These are phyloP conservation scores for Ochropleura plecta DNA, from an alignment of 2,888 invertebrate species.

Conservation along the genomic window DNA sequence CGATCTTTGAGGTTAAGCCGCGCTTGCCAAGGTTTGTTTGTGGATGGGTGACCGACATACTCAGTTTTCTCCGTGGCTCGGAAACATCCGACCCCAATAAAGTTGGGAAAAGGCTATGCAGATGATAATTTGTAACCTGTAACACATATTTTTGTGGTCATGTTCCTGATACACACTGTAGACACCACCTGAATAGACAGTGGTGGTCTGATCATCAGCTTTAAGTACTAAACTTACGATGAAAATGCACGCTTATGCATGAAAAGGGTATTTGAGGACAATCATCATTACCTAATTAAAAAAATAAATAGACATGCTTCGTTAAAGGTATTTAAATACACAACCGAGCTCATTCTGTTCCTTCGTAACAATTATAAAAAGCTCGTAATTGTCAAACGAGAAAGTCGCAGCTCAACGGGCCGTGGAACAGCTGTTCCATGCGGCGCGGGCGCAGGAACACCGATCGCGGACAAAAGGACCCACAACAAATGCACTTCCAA, in stretches of 20 bases:
- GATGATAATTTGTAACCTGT: background rate
- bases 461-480: conserved; percentile 86
- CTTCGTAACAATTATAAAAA: conserved; percentile 62
- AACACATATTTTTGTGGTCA: background rate
- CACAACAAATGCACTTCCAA: conserved; percentile 86
- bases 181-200: background rate
- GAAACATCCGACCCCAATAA: no score
- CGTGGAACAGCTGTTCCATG: conserved; percentile 84
- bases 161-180: background rate
- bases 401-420: conserved; percentile 78
- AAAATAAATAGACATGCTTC: conserved; percentile 35
- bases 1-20: no score
- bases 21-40: no score
- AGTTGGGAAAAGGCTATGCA: background rate
- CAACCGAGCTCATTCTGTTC: conserved; percentile 42
- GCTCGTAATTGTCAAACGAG: conserved; percentile 71
- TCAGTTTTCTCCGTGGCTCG: no score
- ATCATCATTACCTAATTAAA: conserved; percentile 11
- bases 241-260: no score
- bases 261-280: background rate
- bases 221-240: background rate
- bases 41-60: no score
- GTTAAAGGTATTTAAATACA: conserved; percentile 38
- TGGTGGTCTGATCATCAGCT: background rate
- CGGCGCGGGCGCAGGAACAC: conserved; percentile 78